phyloP scores from a whole-genome alignment of 2,888 invertebrate species.

The Mimumesa dahlbomi region DNA sequence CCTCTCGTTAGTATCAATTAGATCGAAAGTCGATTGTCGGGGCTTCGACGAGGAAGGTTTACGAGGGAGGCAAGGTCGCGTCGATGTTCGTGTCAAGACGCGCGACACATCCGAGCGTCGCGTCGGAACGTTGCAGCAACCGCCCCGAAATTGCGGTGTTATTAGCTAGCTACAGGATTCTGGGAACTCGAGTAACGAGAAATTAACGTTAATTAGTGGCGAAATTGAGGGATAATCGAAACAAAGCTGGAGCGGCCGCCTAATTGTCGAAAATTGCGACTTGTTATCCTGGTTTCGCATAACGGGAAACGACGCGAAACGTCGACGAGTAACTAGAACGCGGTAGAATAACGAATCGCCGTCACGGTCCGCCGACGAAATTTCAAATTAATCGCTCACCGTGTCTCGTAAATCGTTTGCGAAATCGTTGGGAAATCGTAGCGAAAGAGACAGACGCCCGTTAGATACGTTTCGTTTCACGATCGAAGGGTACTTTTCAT shows the following conservation, averaged over 20 bases:
- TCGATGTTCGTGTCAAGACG: too few relatives aligned
- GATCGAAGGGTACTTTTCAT: too few relatives aligned
- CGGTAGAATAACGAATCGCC: constrained; percentile 39
- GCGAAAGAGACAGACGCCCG: too few relatives aligned
- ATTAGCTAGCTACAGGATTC: background rate
- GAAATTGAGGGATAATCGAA: constrained; percentile 1
- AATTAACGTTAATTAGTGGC: constrained; percentile 7
- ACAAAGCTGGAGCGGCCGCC: background rate
- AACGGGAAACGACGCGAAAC: constrained; percentile 15
- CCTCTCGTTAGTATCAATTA: too few relatives aligned
- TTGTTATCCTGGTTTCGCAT: constrained; percentile 9
- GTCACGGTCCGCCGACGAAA: constrained; percentile 28
- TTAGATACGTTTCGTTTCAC: too few relatives aligned
- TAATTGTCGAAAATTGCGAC: constrained; percentile 7
- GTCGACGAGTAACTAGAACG: constrained; percentile 20
- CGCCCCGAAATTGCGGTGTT: constrained; percentile 7
- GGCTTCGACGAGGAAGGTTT: too few relatives aligned
- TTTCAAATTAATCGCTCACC: constrained; percentile 41
- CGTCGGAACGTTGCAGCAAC: background rate
- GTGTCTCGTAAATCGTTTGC: constrained; percentile 11
- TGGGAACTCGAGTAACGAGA: constrained; percentile 1
- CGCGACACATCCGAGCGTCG: too few relatives aligned
- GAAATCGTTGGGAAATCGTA: too few relatives aligned
- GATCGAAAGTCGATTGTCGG: too few relatives aligned
- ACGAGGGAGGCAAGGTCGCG: too few relatives aligned